A percentile compares a stretch with the other conserved stretches of the same genome.
phyloP scores from a whole-genome alignment of 2,797 vertebrate species.

The Chaetophractus vellerosus region DNA sequence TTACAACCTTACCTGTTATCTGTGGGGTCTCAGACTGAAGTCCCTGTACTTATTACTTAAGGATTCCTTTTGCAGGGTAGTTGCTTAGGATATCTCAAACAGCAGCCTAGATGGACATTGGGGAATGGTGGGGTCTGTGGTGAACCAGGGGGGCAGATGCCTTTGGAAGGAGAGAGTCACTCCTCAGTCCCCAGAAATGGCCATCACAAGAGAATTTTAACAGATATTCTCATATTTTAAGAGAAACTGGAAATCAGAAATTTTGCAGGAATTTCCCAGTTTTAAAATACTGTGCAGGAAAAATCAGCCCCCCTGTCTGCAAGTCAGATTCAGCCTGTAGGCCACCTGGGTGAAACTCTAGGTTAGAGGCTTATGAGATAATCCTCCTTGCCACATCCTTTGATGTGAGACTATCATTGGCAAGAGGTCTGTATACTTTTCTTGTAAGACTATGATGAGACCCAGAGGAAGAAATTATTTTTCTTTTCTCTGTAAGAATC shows the following conservation, averaged over 20 bases:
- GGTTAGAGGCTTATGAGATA: neutral
- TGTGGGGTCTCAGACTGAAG: neutral
- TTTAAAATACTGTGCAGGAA: neutral
- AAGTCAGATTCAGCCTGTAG: neutral
- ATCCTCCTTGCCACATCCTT: neutral
- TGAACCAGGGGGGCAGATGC: neutral
- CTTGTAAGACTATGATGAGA: slow-evolving; percentile 2
- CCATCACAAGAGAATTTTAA: neutral
- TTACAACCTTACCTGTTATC: neutral
- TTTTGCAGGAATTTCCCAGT: neutral
- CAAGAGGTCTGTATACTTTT: neutral
- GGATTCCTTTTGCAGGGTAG: too few relatives aligned
- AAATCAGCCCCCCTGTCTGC: neutral
- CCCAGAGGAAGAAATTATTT: slow-evolving; percentile 56
- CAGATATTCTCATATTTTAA: neutral
- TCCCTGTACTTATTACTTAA: neutral
- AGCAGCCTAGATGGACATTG: neutral
- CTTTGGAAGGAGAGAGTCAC: neutral
- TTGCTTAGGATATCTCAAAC: neutral
- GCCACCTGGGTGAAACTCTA: neutral
- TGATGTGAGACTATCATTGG: neutral
- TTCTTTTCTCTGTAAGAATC: slow-evolving; percentile 59
- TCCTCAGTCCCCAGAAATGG: neutral
- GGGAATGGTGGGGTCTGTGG: neutral
- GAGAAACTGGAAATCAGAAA: neutral